Conservation (phyloP, 2,113 vertebrate genomes). For the Micronycteris hirsuta region DNA sequence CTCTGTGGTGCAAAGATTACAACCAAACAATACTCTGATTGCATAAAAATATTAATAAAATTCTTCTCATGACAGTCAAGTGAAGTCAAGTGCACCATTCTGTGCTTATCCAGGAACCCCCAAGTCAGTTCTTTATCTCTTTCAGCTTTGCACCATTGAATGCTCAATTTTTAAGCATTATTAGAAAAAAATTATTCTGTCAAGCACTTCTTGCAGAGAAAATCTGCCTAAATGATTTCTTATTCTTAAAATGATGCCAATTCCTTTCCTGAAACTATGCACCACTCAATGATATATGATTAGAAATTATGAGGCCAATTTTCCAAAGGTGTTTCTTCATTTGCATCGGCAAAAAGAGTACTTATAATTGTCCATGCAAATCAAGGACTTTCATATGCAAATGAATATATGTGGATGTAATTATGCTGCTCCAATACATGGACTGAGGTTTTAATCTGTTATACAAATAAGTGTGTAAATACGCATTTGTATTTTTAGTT, state of each 20-base stretch:
- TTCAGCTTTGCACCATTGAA: conserved; percentile 31
- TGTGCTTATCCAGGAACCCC: conserved; percentile 12
- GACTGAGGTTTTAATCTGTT: conserved; percentile 57
- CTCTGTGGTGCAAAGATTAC: conserved; percentile 25
- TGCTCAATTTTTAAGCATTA: conserved; percentile 54
- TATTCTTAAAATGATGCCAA: conserved; percentile 37
- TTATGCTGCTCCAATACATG: conserved; percentile 47
- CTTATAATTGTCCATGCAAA: conserved; percentile 64
- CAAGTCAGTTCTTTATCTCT: conserved; percentile 29
- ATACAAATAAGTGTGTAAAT: conserved; percentile 71
- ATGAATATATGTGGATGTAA: conserved; percentile 59
- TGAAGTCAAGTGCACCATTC: conserved; percentile 1
- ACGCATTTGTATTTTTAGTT: conserved; percentile 56
- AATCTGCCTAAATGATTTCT: conserved; percentile 59
- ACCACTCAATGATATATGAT: conserved; percentile 59
- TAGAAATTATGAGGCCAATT: conserved; percentile 67
- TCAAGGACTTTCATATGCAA: conserved; percentile 71
- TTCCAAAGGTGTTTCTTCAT: conserved; percentile 68
- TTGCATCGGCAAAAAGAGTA: conserved; percentile 52
- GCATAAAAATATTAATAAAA: conserved; percentile 27
- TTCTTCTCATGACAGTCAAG: not conserved
- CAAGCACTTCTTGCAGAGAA: conserved; percentile 56
- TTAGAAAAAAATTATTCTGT: conserved; percentile 41
- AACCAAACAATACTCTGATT: conserved; percentile 32
- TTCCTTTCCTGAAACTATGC: conserved; percentile 38